Conservation (phyloP, 2,888 invertebrate genomes). For the Hetaerina titia region DNA sequence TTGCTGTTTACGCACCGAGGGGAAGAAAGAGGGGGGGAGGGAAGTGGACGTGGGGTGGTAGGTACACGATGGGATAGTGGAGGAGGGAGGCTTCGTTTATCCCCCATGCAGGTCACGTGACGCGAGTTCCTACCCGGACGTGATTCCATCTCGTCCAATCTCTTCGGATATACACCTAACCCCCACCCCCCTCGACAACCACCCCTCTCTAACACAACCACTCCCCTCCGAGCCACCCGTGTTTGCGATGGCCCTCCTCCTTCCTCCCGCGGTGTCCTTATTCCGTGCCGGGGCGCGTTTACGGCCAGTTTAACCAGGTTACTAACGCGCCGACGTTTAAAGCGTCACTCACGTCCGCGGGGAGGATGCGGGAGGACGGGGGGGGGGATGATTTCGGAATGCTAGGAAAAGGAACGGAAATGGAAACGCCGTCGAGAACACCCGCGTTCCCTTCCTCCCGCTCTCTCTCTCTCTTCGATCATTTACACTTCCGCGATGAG, state of each 20-base stretch:
- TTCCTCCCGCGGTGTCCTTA: neutral
- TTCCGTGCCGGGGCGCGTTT: neutral
- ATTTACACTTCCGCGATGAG: too few relatives aligned
- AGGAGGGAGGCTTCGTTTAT: neutral
- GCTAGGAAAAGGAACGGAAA: neutral
- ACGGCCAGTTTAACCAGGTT: neutral
- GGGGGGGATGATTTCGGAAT: neutral
- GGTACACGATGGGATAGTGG: neutral
- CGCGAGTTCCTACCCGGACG: neutral
- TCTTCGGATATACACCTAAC: neutral
- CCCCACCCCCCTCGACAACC: neutral
- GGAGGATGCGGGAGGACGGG: neutral
- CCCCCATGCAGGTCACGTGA: slow-evolving; percentile 10
- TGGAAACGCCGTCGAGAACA: neutral
- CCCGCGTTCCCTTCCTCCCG: neutral
- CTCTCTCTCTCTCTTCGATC: neutral
- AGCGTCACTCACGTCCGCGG: neutral
- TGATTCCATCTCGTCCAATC: neutral
- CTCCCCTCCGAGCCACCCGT: neutral
- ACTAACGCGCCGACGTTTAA: neutral
- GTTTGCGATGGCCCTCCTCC: neutral
- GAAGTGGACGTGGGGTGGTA: neutral
- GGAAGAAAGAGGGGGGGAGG: neutral
- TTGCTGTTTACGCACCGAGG: slow-evolving; percentile 16
- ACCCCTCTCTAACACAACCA: neutral